phyloP scores from a whole-genome alignment of 2,113 vertebrate genomes.

The Raphicerus campestris region DNA sequence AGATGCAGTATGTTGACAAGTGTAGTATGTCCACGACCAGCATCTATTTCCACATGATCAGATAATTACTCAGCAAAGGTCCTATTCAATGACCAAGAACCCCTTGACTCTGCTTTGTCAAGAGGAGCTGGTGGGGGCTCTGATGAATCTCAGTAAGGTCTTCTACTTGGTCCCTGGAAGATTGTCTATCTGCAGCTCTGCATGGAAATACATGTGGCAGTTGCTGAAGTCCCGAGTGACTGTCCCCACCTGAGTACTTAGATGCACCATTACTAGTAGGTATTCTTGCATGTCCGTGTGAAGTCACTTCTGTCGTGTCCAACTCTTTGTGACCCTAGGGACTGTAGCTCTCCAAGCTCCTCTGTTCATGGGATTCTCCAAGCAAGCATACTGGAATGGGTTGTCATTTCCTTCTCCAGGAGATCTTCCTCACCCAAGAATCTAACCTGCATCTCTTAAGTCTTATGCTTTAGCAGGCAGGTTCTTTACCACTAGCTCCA shows the following conservation, averaged over 20 bases:
- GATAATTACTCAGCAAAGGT: background rate
- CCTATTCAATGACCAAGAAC: background rate
- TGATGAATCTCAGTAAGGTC: background rate
- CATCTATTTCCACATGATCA: fast-evolving
- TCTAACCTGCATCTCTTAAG: background rate
- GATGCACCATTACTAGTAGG: background rate
- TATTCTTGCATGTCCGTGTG: background rate
- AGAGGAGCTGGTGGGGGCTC: background rate
- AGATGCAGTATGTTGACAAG: background rate
- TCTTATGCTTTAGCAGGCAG: background rate
- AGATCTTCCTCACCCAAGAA: background rate
- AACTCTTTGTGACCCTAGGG: background rate
- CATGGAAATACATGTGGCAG: background rate
- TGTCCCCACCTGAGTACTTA: background rate
- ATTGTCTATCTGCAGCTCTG: background rate
- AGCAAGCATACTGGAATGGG: background rate
- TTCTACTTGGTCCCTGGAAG: background rate
- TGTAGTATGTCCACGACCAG: background rate
- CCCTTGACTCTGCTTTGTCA: background rate
- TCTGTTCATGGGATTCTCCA: background rate
- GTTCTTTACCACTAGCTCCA: background rate
- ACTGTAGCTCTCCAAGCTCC: background rate
- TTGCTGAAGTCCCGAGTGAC: background rate
- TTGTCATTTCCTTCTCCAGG: background rate
- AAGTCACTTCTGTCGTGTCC: background rate